Evolutionary conservation across 2,113 vertebrate species (phyloP).

Genomic region (Trachemys scripta): DNA sequence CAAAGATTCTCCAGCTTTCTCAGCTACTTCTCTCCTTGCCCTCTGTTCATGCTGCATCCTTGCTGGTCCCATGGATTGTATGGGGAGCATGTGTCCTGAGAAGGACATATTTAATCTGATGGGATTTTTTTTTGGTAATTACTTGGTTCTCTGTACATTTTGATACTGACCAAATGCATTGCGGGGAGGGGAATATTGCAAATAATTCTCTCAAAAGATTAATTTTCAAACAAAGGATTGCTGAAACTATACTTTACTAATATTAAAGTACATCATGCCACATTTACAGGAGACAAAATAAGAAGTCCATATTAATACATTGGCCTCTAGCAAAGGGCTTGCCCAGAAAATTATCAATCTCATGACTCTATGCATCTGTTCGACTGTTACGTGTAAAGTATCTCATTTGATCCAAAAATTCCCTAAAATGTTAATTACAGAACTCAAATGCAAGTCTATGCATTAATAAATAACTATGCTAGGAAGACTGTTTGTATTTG

Average conservation of each 20-base stretch:
- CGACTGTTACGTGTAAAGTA: constrained; percentile 12
- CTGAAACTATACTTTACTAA: not conserved
- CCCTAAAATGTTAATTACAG: constrained; percentile 64
- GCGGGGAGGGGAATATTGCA: not conserved
- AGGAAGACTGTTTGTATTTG: not conserved
- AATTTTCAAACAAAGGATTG: not conserved
- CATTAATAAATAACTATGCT: constrained; percentile 9
- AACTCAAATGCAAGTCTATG: constrained; percentile 33
- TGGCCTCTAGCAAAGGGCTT: not conserved
- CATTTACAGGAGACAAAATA: not conserved
- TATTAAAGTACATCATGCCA: not conserved
- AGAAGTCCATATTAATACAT: not conserved
- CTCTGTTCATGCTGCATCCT: not conserved
- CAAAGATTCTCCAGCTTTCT: not conserved
- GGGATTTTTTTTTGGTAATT: rapidly evolving
- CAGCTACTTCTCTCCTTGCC: not conserved
- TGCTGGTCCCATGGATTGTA: not conserved
- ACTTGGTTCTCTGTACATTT: not conserved
- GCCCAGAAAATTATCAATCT: constrained; percentile 33
- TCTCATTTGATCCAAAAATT: constrained; percentile 39
- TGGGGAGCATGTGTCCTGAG: not conserved
- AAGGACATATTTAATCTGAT: not conserved
- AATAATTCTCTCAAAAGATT: not conserved
- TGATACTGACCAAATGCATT: not conserved
- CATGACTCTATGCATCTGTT: constrained; percentile 27